phyloP scores from a whole-genome alignment of 2,888 invertebrate genomes.

The Nymphalis urticae region DNA sequence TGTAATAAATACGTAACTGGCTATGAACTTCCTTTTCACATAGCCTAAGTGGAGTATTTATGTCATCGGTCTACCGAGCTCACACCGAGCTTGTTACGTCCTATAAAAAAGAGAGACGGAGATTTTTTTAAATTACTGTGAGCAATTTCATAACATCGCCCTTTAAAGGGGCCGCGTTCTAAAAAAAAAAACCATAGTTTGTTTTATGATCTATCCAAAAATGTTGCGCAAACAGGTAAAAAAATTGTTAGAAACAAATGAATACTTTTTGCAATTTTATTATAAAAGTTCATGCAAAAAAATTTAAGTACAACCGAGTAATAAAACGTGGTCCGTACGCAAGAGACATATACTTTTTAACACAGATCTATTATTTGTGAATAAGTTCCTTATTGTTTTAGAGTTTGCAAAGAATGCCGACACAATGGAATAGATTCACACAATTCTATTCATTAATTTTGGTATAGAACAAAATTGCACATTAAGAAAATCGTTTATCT shows the following conservation, averaged over 20 bases:
- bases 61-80: constrained; percentile 23
- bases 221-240: constrained; percentile 62
- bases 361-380: constrained; percentile 44
- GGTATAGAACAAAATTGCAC: constrained; percentile 19
- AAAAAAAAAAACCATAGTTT: constrained; percentile 45
- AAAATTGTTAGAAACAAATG: constrained; percentile 51
- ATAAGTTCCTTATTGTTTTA: constrained; percentile 47
- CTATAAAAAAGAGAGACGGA: constrained; percentile 12
- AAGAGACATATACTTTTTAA: constrained; percentile 54
- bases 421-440: constrained; percentile 32
- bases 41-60: constrained; percentile 26
- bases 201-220: constrained; percentile 39
- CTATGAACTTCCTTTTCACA: constrained; percentile 23
- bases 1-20: constrained; percentile 25
- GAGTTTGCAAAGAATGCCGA: constrained; percentile 52
- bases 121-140: constrained; percentile 22
- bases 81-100: constrained; percentile 14
- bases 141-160: constrained; percentile 24
- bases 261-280: constrained; percentile 63
- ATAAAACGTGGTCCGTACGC: constrained; percentile 44
- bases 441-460: too few species aligned
- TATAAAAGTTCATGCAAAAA: constrained; percentile 60
- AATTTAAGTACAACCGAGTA: constrained; percentile 49
- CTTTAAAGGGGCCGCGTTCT: constrained; percentile 37
- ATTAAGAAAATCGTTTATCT: constrained; percentile 19